Percentiles rank a stretch among this genome's conserved stretches.
phyloP scores from a whole-genome alignment of 1,140 invertebrate species.

The Brachionus angularis region DNA sequence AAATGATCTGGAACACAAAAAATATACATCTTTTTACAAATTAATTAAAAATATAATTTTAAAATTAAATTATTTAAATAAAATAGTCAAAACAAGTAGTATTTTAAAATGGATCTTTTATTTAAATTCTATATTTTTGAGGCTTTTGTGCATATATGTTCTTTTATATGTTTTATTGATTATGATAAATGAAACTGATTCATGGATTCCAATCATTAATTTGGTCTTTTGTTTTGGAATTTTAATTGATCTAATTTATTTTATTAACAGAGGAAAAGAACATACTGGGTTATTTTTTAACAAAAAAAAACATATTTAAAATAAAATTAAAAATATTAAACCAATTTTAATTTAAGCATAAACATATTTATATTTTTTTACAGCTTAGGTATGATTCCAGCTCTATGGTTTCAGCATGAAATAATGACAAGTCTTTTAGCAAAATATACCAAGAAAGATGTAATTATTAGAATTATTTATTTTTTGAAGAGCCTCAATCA shows the following conservation, averaged over 20 bases:
- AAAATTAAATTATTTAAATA: background rate
- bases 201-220: conserved; percentile 14
- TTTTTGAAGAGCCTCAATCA: no score
- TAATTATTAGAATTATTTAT: no score
- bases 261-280: conserved; percentile 14
- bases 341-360: background rate
- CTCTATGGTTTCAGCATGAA: conserved; percentile 31
- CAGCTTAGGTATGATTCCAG: conserved; percentile 25
- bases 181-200: conserved; percentile 34
- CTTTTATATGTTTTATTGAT: background rate
- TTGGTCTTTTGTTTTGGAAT: conserved; percentile 23
- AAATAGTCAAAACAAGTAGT: background rate
- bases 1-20: no score
- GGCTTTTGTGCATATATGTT: background rate
- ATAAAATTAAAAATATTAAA: no score
- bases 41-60: background rate
- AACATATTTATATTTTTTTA: conserved; percentile 21
- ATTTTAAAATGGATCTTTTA: background rate
- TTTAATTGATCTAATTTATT: background rate
- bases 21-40: no score
- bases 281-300: conserved; percentile 14
- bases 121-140: background rate
- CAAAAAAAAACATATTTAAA: background rate
- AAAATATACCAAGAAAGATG: conserved; percentile 23
- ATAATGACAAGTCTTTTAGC: conserved; percentile 31